phyloP scores from a whole-genome alignment of 1,140 invertebrate genomes.

The Hypsibius dujardini region DNA sequence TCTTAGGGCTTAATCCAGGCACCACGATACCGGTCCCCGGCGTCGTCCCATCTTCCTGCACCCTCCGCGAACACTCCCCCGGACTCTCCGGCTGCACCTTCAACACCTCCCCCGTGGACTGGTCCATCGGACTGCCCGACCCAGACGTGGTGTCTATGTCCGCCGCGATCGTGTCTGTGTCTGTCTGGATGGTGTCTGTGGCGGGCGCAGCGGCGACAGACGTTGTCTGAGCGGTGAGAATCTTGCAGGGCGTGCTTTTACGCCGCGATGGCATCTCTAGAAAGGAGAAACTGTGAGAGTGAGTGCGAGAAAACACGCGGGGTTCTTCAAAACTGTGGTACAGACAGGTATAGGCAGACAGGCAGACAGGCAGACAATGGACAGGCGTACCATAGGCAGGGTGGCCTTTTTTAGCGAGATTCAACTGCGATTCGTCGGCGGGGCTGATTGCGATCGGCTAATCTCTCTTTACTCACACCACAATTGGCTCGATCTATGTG shows the following conservation, averaged over 20 bases:
- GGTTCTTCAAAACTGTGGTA: too few relatives aligned
- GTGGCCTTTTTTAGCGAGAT: too few relatives aligned
- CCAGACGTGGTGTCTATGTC: not conserved
- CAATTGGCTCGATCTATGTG: too few relatives aligned
- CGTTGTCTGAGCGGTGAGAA: not conserved
- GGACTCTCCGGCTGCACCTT: constrained; percentile 15
- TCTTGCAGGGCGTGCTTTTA: constrained; percentile 12
- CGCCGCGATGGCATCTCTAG: constrained; percentile 15
- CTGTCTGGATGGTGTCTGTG: not conserved
- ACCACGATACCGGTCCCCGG: not conserved
- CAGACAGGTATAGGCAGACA: not conserved
- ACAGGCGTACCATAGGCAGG: too few relatives aligned
- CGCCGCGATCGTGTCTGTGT: not conserved
- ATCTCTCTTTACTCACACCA: too few relatives aligned
- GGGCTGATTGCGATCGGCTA: too few relatives aligned
- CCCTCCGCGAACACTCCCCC: not conserved
- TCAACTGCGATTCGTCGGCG: too few relatives aligned
- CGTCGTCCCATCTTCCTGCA: not conserved
- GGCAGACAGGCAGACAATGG: not conserved
- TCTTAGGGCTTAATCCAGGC: too few relatives aligned
- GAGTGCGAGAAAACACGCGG: too few relatives aligned
- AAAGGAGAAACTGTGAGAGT: not conserved
- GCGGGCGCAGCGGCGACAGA: not conserved
- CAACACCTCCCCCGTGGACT: not conserved
- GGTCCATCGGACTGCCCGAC: constrained; percentile 3